Evolutionary conservation across 2,113 vertebrate species (phyloP), one percentile per base, ranked within the genome.

Genomic region (Pituophis catenifer): DNA sequence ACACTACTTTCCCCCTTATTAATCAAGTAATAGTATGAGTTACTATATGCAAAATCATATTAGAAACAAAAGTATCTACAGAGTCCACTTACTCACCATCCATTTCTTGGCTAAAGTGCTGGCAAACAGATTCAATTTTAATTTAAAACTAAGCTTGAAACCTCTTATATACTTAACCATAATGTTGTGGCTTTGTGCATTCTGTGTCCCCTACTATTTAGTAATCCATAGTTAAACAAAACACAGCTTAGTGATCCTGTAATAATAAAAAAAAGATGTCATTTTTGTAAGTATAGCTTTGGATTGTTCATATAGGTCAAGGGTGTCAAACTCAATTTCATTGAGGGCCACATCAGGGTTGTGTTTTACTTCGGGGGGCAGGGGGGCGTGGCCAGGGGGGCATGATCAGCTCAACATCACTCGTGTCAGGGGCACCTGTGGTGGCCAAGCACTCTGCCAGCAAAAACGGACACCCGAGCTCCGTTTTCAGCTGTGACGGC

Each of bases 131-230:
- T 81, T 81, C 17, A 19, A 44, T 44, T 81, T 81, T 81, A 81
- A 81, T 81, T 81, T 44, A 81, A 44, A 81, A 81, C 75, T 44
- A 44, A 81, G 33, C 17, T 81, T 81, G 33, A 81, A 44, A 38
- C 33, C 75, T 81, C 33, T 81, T 81, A 44, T 81, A 81, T 44
- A 44, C 75, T 81, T 21, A 81, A 38, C 33, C 33, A 81, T 81
- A 44, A 81, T 38, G 75, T 44, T 81, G 75, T 81, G 75, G 75
- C 33, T 81, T 92, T 91, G 90, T 88, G 93, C 53, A 81, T 81
- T 81, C 33, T 21, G 17, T 38, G 33, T 44, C 75, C 33, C 33
- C 75, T 81, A 38, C 17, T 81, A 81, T 81, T 44, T 81, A 44
- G 33, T 44, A 81, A 81, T 81, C 75, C 17, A 81, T 44, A 81